phyloP scores from a whole-genome alignment of 2,888 invertebrate species.

The Anagyrus pseudococci region DNA sequence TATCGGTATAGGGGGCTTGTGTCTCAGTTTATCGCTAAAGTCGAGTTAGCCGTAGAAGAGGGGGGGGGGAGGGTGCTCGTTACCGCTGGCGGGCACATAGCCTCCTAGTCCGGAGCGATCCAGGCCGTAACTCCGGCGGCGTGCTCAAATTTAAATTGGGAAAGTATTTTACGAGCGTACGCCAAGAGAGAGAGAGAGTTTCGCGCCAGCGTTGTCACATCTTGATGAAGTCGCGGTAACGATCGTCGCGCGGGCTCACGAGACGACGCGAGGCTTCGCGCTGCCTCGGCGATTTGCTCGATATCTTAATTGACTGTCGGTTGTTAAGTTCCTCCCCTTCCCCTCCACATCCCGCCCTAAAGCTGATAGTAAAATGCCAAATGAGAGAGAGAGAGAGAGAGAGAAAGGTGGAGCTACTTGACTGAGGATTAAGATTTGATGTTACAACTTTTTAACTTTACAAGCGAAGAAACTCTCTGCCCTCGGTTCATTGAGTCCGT shows the following conservation, averaged over 20 bases:
- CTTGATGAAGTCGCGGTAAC: constrained; percentile 62
- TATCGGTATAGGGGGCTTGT: background rate
- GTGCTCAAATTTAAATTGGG: constrained; percentile 61
- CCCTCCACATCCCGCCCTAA: background rate
- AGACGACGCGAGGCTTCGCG: constrained; percentile 43
- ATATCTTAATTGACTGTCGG: constrained; percentile 39
- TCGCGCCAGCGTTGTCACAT: constrained; percentile 62
- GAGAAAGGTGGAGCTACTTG: background rate
- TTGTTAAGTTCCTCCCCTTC: constrained; percentile 28
- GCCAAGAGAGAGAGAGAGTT: too few relatives aligned
- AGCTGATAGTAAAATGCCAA: constrained; percentile 13
- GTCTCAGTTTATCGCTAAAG: constrained; percentile 12
- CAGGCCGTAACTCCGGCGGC: constrained; percentile 44
- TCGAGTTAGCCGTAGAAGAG: constrained; percentile 46
- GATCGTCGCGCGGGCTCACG: constrained; percentile 49
- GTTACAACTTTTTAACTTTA: background rate
- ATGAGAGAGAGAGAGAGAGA: background rate
- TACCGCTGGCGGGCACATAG: constrained; percentile 53
- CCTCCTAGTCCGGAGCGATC: too few relatives aligned
- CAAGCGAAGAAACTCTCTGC: too few relatives aligned
- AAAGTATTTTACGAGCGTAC: constrained; percentile 62
- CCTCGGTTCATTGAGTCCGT: too few relatives aligned
- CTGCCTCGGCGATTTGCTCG: constrained; percentile 40
- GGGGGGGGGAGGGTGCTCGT: constrained; percentile 48
- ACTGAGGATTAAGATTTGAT: constrained; percentile 5